phyloP scores from a whole-genome alignment of 2,797 vertebrate species.

The Linurgus olivaceus region DNA sequence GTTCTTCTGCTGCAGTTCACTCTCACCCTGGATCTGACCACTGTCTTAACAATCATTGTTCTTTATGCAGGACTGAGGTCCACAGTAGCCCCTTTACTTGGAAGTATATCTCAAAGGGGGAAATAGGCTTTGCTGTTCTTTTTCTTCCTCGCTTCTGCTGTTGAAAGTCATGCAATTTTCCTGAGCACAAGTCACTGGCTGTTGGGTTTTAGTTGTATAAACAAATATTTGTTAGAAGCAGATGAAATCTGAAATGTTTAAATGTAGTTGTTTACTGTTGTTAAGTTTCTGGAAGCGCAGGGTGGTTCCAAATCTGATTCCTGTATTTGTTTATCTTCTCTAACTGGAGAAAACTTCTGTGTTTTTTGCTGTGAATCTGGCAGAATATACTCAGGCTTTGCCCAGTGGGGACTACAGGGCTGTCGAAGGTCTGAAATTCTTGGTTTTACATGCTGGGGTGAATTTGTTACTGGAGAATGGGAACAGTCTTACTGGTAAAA shows the following conservation, averaged over 20 bases:
- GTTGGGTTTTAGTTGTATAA: neutral
- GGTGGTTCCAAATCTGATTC: neutral
- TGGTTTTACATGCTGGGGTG: neutral
- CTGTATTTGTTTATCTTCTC: neutral
- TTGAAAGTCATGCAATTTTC: neutral
- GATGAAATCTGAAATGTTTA: neutral
- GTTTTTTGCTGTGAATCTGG: neutral
- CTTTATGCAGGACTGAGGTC: neutral
- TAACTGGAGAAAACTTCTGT: neutral
- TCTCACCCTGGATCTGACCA: neutral
- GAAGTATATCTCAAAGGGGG: neutral
- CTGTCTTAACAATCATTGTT: neutral
- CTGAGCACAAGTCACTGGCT: neutral
- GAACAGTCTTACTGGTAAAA: neutral
- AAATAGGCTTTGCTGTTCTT: neutral
- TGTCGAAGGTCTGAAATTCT: neutral
- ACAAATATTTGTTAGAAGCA: neutral
- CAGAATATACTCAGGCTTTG: neutral
- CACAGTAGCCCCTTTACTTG: neutral
- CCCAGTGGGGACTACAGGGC: neutral
- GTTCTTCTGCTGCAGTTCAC: neutral
- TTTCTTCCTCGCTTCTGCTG: neutral
- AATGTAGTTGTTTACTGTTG: neutral
- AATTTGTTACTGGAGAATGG: neutral
- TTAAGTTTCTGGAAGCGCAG: neutral